A percentile compares a stretch with the other conserved stretches of the same genome.
Evolutionary conservation across 2,888 invertebrate genomes (phyloP).

Genomic region (Eupithecia abbreviata): DNA sequence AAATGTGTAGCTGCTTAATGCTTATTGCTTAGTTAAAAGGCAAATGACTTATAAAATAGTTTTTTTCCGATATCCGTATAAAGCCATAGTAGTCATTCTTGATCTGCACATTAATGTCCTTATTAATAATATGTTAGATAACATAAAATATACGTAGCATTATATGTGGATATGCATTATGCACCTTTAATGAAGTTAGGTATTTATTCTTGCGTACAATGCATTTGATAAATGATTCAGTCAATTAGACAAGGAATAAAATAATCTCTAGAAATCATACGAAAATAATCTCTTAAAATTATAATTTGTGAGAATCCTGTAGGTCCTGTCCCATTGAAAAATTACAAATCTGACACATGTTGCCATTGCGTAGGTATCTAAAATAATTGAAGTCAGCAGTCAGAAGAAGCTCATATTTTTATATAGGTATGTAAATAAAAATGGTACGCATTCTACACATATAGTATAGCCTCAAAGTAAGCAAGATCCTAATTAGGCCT

Average conservation of each 20-base stretch:
- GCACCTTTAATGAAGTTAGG: background rate
- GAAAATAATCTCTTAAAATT: background rate
- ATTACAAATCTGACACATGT: too few species aligned
- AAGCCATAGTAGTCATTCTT: background rate
- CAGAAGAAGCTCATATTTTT: too few species aligned
- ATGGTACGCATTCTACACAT: too few species aligned
- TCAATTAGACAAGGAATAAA: background rate
- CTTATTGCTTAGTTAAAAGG: slow-evolving; percentile 1
- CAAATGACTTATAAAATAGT: slow-evolving; percentile 9
- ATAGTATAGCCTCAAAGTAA: too few species aligned
- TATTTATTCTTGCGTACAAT: background rate
- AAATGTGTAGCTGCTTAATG: background rate
- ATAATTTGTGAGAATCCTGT: too few species aligned
- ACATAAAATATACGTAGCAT: background rate
- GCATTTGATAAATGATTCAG: background rate
- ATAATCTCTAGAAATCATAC: background rate
- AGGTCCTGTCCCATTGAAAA: too few species aligned
- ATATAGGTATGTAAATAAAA: too few species aligned
- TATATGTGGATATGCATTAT: background rate
- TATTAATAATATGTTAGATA: background rate
- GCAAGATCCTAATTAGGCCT: too few species aligned
- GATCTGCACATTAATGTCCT: background rate
- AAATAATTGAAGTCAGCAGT: too few species aligned
- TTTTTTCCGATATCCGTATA: slow-evolving; percentile 26
- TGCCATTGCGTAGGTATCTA: too few species aligned